Base-by-base conservation (phyloP, 2,888 invertebrate species). In the Craniophora ligustri region DNA sequence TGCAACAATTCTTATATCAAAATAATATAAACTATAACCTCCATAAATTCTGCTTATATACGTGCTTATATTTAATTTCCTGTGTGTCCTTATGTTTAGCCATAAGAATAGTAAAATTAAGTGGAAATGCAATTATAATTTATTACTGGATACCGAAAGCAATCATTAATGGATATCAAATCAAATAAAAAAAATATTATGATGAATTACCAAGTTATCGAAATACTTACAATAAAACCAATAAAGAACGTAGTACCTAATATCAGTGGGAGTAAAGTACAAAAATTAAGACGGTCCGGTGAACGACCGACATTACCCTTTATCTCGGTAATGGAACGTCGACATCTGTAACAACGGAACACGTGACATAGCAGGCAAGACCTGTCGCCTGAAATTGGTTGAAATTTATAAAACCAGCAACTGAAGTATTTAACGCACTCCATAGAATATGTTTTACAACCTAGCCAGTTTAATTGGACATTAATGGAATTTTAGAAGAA, bases 381-480 rank as follows among this genome's bases (percentile, higher is more conserved):
- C n/a, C n/a, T n/a, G n/a, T 23, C 10, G 23, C n/a, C 10, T n/a
- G 23, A 23, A n/a, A 23, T 23, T 3, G 23, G n/a, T 23, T 3
- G 3, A 23, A 23, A 23, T 23, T n/a, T 1, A 23, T 23, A 3
- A 23, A 3, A 10, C 10, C 10, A 23, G 21, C 21, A 21, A 8
- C 2, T 3, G 1, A 19, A 1, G 19, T 5, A 6, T 19, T n/a
- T n/a, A n/a, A n/a, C 5, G 4, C 5, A 5, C 1, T 6, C 5
- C 8, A 8, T 19, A 13, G 10, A 62, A 30, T n/a, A 30, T n/a
- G 39, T 7, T 14, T 40, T 41, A 26, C 16, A 35, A 14, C 16
- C 13, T 51, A 28, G 30, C 56, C 15, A 23, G n/a, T n/a, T 23
- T n/a, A 10, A 23, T 23, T 23, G 23, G 4, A 23, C 3, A n/a